These are phyloP conservation scores for Karalla daura DNA, from an alignment of 2,797 vertebrate species.

Conservation along the genomic window DNA sequence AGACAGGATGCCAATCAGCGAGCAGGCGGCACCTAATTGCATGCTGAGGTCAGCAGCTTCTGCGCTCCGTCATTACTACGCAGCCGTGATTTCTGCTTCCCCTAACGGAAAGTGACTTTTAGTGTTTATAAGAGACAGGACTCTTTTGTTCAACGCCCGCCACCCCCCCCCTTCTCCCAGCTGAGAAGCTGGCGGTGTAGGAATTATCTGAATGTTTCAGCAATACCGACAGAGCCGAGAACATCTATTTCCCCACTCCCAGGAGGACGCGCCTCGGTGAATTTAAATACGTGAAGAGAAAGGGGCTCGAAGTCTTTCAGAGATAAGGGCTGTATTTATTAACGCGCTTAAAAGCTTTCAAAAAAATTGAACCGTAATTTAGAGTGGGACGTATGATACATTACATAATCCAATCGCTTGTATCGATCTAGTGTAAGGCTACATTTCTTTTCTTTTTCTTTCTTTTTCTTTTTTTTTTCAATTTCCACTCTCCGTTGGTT, in stretches of 20 bases:
- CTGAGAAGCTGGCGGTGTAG: conserved; percentile 1
- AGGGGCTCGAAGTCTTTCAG: neutral
- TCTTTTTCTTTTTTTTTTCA: too few species aligned
- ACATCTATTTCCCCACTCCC: conserved; percentile 27
- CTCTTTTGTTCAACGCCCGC: conserved; percentile 36
- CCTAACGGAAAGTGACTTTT: conserved; percentile 60
- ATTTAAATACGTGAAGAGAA: conserved; percentile 20
- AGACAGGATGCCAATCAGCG: conserved; percentile 54
- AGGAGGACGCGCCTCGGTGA: neutral
- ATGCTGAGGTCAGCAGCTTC: conserved; percentile 71
- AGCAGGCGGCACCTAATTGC: conserved; percentile 67
- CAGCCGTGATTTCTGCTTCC: conserved; percentile 58
- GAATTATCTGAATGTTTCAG: conserved; percentile 37
- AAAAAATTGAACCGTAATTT: conserved; percentile 14
- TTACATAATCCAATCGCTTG: neutral
- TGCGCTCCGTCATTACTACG: conserved; percentile 22
- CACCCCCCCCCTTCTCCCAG: too few species aligned
- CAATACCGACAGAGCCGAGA: conserved; percentile 5
- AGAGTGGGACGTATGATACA: neutral
- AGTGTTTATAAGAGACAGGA: conserved; percentile 38
- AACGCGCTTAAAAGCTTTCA: neutral
- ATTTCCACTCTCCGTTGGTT: neutral
- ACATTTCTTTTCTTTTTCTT: neutral
- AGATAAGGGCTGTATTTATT: conserved; percentile 13
- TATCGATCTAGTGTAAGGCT: conserved; percentile 16